phyloP scores from a whole-genome alignment of 2,888 invertebrate species.

The Pheosia tremula region DNA sequence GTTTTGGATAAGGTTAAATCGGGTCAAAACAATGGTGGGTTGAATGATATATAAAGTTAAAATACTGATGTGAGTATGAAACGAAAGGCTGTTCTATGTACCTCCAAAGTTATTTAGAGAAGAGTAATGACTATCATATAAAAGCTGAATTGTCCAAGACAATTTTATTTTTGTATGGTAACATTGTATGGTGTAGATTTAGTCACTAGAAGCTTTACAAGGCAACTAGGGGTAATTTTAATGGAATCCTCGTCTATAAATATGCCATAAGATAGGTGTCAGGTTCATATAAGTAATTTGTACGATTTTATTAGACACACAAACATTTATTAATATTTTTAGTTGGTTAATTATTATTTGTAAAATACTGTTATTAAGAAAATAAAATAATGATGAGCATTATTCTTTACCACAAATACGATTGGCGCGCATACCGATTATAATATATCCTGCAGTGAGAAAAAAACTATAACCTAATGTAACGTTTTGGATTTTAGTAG shows the following conservation, averaged over 20 bases:
- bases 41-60: slow-evolving; percentile 87
- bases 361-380: no score
- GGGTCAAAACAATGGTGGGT: slow-evolving; percentile 91
- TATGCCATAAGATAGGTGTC: slow-evolving; percentile 51
- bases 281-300: slow-evolving; percentile 33
- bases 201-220: slow-evolving; percentile 73
- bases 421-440: no score
- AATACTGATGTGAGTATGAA: slow-evolving; percentile 61
- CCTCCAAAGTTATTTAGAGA: slow-evolving; percentile 82
- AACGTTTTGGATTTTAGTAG: no score
- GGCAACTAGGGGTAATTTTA: slow-evolving; percentile 67
- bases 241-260: slow-evolving; percentile 46
- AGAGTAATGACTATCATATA: slow-evolving; percentile 64
- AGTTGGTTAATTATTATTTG: no score
- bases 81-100: slow-evolving; percentile 83
- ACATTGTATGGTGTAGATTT: slow-evolving; percentile 57
- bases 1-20: slow-evolving; percentile 94
- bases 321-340: no score
- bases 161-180: slow-evolving; percentile 78
- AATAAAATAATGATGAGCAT: no score
- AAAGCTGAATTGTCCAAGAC: slow-evolving; percentile 76
- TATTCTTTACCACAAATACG: no score
- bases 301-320: slow-evolving; percentile 10
- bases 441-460: no score
- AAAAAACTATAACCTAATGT: no score